Conservation (phyloP, 2,113 vertebrate species). For the Neolamprologus modestus region DNA sequence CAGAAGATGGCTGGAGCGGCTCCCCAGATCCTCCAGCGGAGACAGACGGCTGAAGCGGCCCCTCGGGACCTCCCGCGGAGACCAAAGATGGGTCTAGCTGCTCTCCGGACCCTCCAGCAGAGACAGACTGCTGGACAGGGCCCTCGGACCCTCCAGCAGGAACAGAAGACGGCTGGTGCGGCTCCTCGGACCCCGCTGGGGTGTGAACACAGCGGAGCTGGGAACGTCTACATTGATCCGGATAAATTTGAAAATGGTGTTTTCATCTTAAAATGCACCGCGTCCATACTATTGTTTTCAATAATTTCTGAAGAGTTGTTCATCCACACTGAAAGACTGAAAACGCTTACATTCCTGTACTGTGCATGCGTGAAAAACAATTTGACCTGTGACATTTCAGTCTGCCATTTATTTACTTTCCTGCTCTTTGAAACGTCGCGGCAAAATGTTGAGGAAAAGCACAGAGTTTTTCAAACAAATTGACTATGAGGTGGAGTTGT, state of each 20-base stretch:
- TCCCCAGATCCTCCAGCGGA: neutral
- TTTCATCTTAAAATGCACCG: neutral
- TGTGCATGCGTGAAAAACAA: neutral
- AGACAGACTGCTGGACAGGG: neutral
- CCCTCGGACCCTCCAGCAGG: neutral
- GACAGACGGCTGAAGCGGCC: neutral
- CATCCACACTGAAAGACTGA: accelerated
- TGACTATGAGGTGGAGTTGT: accelerated
- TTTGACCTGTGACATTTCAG: neutral
- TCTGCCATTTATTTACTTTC: neutral
- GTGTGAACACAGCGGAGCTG: neutral
- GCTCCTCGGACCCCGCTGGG: neutral
- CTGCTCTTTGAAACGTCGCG: accelerated
- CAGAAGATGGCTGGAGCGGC: accelerated
- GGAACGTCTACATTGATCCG: accelerated
- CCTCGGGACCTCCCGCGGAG: accelerated
- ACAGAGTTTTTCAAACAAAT: accelerated
- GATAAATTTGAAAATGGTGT: accelerated
- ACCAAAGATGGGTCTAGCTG: neutral
- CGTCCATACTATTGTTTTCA: neutral
- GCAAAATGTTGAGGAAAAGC: neutral
- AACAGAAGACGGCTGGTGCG: neutral
- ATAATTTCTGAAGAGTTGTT: neutral
- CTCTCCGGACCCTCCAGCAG: neutral
- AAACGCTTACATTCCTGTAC: neutral